These are phyloP conservation scores for Lepidothrix coronata DNA, from an alignment of 2,113 vertebrate species.

Conservation along the genomic window DNA sequence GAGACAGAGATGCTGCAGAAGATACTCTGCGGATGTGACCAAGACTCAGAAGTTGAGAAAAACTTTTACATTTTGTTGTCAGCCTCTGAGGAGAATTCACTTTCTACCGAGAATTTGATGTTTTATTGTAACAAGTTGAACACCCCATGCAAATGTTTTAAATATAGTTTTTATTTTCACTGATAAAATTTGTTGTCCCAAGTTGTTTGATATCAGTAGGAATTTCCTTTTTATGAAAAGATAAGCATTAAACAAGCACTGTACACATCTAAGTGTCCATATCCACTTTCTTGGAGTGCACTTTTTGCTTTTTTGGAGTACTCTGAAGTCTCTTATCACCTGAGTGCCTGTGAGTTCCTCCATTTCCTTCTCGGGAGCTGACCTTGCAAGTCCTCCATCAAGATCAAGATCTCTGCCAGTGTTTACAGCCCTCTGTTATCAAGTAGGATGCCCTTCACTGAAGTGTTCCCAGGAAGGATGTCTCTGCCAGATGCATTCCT, in stretches of 20 bases:
- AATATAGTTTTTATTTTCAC: background rate
- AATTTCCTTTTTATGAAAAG: background rate
- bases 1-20: background rate
- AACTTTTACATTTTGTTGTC: background rate
- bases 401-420: background rate
- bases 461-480: slow-evolving; percentile 27
- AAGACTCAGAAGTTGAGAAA: background rate
- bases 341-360: background rate
- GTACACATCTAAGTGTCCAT: background rate
- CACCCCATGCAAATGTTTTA: background rate
- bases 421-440: background rate
- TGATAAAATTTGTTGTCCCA: background rate
- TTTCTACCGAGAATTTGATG: background rate
- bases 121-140: background rate
- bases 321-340: slow-evolving; percentile 15
- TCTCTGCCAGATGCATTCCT: background rate
- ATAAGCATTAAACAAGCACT: background rate
- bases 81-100: background rate
- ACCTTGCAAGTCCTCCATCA: background rate
- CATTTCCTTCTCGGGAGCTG: background rate
- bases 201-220: background rate
- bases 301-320: background rate
- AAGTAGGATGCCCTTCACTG: slow-evolving; percentile 17
- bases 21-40: background rate
- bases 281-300: background rate